Percentiles rank a stretch among this genome's conserved stretches.
Conservation (phyloP, 2,797 vertebrate species). For the Diplodus puntazzo region DNA sequence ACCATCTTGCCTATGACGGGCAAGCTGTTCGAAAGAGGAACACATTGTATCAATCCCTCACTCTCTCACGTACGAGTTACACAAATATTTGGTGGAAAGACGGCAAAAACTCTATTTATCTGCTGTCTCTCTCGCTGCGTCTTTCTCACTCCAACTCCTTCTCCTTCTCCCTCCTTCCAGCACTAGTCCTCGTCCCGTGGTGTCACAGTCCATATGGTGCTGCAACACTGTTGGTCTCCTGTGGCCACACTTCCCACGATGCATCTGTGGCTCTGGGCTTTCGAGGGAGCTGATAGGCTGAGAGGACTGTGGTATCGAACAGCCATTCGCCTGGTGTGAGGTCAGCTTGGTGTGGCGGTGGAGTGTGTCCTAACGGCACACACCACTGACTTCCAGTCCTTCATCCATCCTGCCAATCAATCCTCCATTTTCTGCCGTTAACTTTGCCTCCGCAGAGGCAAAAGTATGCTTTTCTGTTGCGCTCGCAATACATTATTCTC, state of each 20-base stretch:
- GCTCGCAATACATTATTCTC: slow-evolving; percentile 16
- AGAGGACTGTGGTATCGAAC: slow-evolving; percentile 80
- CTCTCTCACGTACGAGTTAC: slow-evolving; percentile 30
- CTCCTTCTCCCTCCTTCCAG: slow-evolving; percentile 64
- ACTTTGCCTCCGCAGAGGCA: slow-evolving; percentile 33
- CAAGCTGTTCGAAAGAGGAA: slow-evolving; percentile 37
- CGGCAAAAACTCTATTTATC: slow-evolving; percentile 53
- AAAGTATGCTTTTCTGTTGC: slow-evolving; percentile 32
- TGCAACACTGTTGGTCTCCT: slow-evolving; percentile 87
- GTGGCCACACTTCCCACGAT: slow-evolving; percentile 89
- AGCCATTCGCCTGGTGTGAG: slow-evolving; percentile 77
- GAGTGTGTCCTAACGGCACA: slow-evolving; percentile 77
- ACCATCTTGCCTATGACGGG: slow-evolving; percentile 33
- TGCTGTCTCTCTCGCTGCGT: slow-evolving; percentile 49
- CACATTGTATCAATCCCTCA: slow-evolving; percentile 31
- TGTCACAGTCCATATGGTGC: slow-evolving; percentile 87
- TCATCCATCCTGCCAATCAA: slow-evolving; percentile 65
- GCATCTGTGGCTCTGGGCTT: slow-evolving; percentile 84
- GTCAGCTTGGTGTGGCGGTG: slow-evolving; percentile 73
- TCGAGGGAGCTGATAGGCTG: slow-evolving; percentile 78
- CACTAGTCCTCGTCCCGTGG: slow-evolving; percentile 71
- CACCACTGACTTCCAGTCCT: slow-evolving; percentile 72
- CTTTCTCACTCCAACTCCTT: slow-evolving; percentile 66
- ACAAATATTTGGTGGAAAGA: slow-evolving; percentile 54
- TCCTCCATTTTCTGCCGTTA: slow-evolving; percentile 56